Conservation (phyloP, 2,113 vertebrate genomes). For the Macrotis lagotis region DNA sequence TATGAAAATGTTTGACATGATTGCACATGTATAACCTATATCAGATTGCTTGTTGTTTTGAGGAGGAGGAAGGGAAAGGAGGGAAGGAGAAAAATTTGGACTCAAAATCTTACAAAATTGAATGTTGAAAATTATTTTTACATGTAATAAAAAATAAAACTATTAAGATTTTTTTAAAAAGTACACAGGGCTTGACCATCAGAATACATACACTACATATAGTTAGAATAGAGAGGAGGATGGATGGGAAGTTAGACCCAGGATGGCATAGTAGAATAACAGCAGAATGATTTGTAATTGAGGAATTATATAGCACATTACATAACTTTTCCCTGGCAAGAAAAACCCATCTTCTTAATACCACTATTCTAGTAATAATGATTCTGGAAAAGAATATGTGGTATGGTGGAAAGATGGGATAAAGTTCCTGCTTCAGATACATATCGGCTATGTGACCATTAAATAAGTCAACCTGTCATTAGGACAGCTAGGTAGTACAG, state of each 20-base stretch:
- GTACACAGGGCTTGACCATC: not conserved
- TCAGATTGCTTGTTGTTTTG: too few species aligned
- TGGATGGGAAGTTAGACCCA: not conserved
- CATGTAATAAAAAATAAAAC: too few species aligned
- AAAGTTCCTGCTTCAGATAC: not conserved
- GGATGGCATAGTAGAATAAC: not conserved
- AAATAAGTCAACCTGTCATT: not conserved
- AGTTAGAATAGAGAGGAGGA: not conserved
- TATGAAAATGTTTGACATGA: too few species aligned
- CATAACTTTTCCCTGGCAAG: not conserved
- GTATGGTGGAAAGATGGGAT: not conserved
- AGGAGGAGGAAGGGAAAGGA: too few species aligned
- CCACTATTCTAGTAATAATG: not conserved
- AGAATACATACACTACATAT: not conserved
- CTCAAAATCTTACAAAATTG: too few species aligned
- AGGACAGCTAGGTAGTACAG: too few species aligned
- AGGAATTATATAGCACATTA: not conserved
- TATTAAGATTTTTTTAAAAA: too few species aligned
- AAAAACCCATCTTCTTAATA: too few species aligned
- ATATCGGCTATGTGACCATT: not conserved
- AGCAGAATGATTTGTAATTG: not conserved
- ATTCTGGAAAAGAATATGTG: not conserved
- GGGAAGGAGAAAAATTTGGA: too few species aligned
- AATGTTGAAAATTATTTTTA: too few species aligned
- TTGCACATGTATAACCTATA: too few species aligned